Base-by-base conservation (phyloP, 2,888 invertebrate genomes). In the Pammene fasciana region DNA sequence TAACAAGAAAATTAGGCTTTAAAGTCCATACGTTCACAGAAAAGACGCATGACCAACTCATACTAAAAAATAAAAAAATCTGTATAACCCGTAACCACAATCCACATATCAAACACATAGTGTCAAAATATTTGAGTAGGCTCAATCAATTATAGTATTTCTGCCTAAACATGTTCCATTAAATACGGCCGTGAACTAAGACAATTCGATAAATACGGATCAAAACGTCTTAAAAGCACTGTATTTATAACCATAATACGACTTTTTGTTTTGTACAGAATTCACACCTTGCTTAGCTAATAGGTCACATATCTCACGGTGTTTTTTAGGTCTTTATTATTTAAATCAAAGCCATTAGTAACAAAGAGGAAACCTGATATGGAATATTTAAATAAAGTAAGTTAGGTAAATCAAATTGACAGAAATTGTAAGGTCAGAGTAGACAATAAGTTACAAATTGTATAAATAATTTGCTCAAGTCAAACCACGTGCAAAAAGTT, bases 181-280 rank as follows among this genome's bases (percentile, higher is more conserved):
- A 54, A 26, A 54, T 34, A 34, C n/a, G 6, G 0, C 34, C 54
- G 18, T 54, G 54, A 54, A 54, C 54, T 54, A 34, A 34, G 54
- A 36, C 54, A 54, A 54, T 36, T 34, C n/a, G 13, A 11, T 26
- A 34, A 26, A 11, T 9, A 5, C 52, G 18, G 4, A 54, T n/a
- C 8, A 54, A 54, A 11, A 7, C 13, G 2, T n/a, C 34, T n/a
- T 54, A 36, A n/a, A n/a, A 13, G 26, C 26, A 4, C 26, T 13
- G 34, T 14, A 13, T 1, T 34, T 34, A 54, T n/a, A 13, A 34
- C 7, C 13, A 36, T n/a, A 13, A 34, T 36, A 54, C 13, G 54
- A 34, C 36, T n/a, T 54, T 54, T 13, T 11, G 26, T 11, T 54
- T 34, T n/a, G 6, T 54, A 3, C 13, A 5, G 1, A n/a, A 26